Evolutionary conservation across 1,140 invertebrate species (phyloP), one percentile per base, ranked within the genome.

Genomic region (Diorhabda carinulata): DNA sequence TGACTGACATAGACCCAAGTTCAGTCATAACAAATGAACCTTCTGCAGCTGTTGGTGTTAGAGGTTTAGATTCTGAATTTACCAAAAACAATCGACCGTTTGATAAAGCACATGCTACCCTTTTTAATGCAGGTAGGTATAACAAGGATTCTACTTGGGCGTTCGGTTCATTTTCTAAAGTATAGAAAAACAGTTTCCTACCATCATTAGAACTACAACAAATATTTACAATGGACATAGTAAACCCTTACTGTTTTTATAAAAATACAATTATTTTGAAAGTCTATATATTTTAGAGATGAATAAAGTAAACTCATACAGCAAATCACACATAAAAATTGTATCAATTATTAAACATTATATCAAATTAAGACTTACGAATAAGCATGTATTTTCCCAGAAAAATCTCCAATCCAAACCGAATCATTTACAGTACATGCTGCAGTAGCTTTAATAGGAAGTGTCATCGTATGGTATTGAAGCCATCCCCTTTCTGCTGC

Each of bases 361-460:
- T 3, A 6, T 52, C 4, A 52, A 8, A 61, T 59, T 67, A 44
- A 64, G 72, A 84, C 85, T 84, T 75, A 89, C 88, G 84, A 84
- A 73, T 92, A 95, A 1, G 92, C 90, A 75, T 93, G 91, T 61
- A 97, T 87, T 66, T 89, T 87, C 9, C 92, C 93, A 0, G 85
- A 82, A 66, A 89, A 90, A 80, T 97, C 94, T 0, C 94, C 94
- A 66, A 96, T 87, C 95, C 95, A 97, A 61, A 97, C 87, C 47
- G 84, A 84, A 68, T 86, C 84, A 70, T 89, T 86, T 40, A 94
- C 87, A 3, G 88, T 86, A 76, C 89, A 91, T 78, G 88, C 83
- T 0, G 87, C 86, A 41, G 88, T 89, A 58, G 88, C 87, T 67
- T 86, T 81, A 8, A 88, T 85, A 0, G 87, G 84, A 43, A 80